phyloP scores from a whole-genome alignment of 2,888 invertebrate genomes.

The Julus scanicus region DNA sequence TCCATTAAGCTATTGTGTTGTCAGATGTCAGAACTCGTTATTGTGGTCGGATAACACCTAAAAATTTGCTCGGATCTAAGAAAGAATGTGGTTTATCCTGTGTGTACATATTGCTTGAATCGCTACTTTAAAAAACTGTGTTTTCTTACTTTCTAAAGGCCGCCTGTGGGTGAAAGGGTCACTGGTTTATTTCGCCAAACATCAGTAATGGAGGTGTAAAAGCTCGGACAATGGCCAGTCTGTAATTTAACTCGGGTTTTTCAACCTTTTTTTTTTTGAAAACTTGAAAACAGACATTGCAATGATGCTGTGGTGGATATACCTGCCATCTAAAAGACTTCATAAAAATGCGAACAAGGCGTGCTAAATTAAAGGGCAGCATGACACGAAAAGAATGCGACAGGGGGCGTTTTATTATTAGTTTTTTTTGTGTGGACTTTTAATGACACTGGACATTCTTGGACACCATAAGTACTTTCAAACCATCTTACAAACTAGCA shows the following conservation, averaged over 20 bases:
- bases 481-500: too few species aligned
- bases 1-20: neutral
- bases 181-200: slow-evolving; percentile 24
- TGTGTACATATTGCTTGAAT: neutral
- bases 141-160: neutral
- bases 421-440: neutral
- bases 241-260: slow-evolving; percentile 29
- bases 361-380: neutral
- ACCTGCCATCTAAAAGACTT: neutral
- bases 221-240: slow-evolving; percentile 34
- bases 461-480: neutral
- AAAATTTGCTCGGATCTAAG: neutral
- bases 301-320: neutral
- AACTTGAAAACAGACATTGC: neutral
- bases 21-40: neutral
- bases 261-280: slow-evolving; percentile 9
- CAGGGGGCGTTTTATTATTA: neutral
- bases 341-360: neutral
- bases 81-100: neutral
- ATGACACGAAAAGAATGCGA: neutral
- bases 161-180: neutral
- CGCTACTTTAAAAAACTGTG: neutral
- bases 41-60: neutral
- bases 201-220: neutral
- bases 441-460: neutral